Conservation (phyloP, 2,113 vertebrate genomes). For the Gulo gulo region DNA sequence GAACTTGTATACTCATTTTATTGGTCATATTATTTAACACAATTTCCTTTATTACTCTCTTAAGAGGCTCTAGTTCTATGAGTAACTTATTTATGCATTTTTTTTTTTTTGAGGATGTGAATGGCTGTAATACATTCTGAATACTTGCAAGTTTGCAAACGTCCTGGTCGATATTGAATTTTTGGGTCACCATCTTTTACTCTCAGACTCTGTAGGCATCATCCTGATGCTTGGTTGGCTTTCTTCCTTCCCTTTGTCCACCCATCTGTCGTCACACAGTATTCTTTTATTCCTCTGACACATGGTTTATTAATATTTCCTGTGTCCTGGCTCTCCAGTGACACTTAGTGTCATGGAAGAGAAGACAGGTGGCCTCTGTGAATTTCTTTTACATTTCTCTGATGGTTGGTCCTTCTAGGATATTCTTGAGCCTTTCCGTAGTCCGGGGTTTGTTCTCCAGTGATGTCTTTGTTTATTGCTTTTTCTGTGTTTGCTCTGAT, state of each 20-base stretch:
- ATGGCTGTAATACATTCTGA: background rate
- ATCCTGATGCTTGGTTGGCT: background rate
- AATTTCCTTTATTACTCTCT: slow-evolving; percentile 26
- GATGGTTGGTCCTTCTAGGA: background rate
- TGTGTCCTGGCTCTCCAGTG: background rate
- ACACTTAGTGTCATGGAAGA: background rate
- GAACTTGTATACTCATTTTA: slow-evolving; percentile 23
- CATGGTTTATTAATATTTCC: background rate
- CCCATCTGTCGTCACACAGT: background rate
- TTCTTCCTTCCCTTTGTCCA: background rate
- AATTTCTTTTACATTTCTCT: background rate
- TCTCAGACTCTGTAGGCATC: background rate
- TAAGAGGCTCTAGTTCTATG: background rate
- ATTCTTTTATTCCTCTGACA: background rate
- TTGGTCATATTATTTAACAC: background rate
- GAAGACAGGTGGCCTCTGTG: background rate
- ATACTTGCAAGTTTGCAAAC: background rate
- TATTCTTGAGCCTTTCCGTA: background rate
- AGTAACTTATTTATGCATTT: background rate
- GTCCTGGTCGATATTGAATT: background rate
- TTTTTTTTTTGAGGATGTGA: background rate
- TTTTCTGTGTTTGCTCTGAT: background rate
- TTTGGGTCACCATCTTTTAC: background rate
- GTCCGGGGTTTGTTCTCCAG: background rate
- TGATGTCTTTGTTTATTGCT: background rate